Conservation (phyloP, 2,797 vertebrate species). For the Eurystomus glaucurus region DNA sequence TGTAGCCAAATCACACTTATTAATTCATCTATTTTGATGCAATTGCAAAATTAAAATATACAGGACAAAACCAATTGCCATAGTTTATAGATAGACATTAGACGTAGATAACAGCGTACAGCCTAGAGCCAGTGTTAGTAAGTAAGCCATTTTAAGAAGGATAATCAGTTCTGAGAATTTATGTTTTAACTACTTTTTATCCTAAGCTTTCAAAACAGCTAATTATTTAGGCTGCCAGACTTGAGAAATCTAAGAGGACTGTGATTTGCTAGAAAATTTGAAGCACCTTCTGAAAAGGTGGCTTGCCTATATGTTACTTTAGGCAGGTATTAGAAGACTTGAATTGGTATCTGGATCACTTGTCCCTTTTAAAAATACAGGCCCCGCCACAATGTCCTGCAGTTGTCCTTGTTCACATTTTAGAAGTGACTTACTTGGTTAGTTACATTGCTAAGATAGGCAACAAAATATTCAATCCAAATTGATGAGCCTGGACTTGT, state of each 20-base stretch:
- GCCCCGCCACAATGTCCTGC: background rate
- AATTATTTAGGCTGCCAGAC: background rate
- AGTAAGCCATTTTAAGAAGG: background rate
- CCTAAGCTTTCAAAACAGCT: background rate
- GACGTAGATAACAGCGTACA: accelerated
- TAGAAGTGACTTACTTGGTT: background rate
- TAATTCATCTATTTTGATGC: background rate
- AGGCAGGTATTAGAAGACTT: background rate
- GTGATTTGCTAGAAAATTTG: background rate
- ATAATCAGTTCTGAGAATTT: background rate
- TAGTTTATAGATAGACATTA: background rate
- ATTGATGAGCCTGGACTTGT: background rate
- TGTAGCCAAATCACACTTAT: background rate
- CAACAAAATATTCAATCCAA: background rate
- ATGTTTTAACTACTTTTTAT: background rate
- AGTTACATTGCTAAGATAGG: background rate
- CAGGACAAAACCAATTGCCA: accelerated
- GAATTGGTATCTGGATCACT: background rate
- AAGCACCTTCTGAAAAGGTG: background rate
- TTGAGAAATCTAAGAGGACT: background rate
- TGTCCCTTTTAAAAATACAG: background rate
- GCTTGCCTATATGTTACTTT: background rate
- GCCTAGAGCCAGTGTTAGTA: background rate
- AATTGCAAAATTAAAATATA: background rate
- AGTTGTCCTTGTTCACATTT: background rate